Evolutionary conservation across 2,888 invertebrate genomes (phyloP).

Genomic region (Caenorhabditis sp.): DNA sequence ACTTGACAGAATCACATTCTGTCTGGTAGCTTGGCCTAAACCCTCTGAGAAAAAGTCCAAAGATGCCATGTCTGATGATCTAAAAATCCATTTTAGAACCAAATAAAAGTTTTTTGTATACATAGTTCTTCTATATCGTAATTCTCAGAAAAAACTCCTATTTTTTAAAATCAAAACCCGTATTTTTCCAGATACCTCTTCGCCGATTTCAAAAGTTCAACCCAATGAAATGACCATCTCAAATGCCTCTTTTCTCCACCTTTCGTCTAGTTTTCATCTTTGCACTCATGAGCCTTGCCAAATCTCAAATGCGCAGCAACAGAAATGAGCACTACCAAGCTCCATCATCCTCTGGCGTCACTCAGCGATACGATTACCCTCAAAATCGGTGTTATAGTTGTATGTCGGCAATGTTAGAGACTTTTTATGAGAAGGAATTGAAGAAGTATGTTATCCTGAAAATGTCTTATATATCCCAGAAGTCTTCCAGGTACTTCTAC

Average conservation of each 20-base stretch:
- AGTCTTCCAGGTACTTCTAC: constrained; percentile 57
- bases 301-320: not conserved
- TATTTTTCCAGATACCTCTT: not conserved
- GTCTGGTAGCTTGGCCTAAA: no score
- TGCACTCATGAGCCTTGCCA: not conserved
- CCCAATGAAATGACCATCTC: not conserved
- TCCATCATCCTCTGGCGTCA: not conserved
- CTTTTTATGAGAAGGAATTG: constrained; percentile 56
- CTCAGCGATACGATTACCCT: not conserved
- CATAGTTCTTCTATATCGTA: no score
- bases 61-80: no score
- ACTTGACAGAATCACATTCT: no score
- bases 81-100: no score
- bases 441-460: not conserved
- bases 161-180: not conserved
- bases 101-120: no score
- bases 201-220: not conserved
- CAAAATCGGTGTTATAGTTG: constrained; percentile 67
- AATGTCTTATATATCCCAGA: not conserved
- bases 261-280: not conserved
- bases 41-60: no score
- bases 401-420: constrained; percentile 67
- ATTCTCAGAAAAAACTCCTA: no score
- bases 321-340: not conserved
- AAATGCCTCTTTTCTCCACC: not conserved